A percentile compares a stretch with the other conserved stretches of the same genome.
These are phyloP conservation scores for Smithornis capensis DNA, from an alignment of 2,113 vertebrate species.

Conservation along the genomic window DNA sequence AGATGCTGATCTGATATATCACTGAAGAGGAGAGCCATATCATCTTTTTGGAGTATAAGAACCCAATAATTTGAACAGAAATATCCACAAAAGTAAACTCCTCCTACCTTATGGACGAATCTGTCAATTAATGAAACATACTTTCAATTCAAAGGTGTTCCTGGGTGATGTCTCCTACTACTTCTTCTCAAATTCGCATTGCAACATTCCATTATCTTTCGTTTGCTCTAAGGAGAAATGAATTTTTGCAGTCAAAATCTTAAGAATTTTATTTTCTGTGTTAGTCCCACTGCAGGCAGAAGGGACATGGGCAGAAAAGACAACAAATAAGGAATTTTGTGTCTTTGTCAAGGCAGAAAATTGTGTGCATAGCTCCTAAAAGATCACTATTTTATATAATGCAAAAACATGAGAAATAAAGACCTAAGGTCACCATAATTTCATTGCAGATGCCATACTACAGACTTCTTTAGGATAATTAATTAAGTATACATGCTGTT, in stretches of 20 bases:
- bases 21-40: background rate
- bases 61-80: background rate
- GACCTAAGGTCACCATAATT: background rate
- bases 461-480: background rate
- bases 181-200: background rate
- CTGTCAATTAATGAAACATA: background rate
- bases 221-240: background rate
- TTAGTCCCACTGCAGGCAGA: background rate
- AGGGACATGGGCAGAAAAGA: background rate
- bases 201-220: background rate
- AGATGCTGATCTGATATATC: background rate
- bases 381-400: background rate
- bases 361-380: background rate
- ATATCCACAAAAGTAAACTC: background rate
- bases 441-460: background rate
- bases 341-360: background rate
- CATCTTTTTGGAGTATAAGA: background rate
- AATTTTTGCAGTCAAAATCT: background rate
- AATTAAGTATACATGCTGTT: background rate
- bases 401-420: background rate
- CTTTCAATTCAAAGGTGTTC: background rate
- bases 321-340: background rate
- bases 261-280: background rate
- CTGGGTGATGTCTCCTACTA: background rate
- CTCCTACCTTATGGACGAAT: background rate